These are phyloP conservation scores for Neodiprion fabricii DNA, from an alignment of 1,140 invertebrate species.

Conservation along the genomic window DNA sequence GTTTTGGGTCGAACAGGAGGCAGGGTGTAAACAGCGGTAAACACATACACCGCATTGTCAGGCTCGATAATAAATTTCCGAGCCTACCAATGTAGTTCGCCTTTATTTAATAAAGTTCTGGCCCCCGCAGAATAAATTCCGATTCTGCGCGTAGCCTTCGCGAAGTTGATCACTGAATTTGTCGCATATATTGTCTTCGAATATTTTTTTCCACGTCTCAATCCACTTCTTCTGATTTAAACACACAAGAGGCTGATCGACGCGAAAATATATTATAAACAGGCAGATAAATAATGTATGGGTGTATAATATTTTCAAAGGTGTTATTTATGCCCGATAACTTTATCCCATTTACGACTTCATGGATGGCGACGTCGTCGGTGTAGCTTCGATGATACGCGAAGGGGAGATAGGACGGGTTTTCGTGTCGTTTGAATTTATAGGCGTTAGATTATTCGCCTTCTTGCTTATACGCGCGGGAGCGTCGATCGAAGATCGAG, in stretches of 20 bases:
- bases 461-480: neutral
- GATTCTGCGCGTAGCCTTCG: neutral
- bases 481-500: neutral
- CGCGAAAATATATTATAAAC: no score
- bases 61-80: no score
- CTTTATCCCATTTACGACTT: neutral
- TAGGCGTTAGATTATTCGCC: neutral
- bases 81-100: no score
- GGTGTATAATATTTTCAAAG: neutral
- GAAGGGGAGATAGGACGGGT: neutral
- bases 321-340: conserved; percentile 3
- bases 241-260: no score
- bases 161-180: neutral
- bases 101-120: no score
- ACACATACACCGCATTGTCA: no score
- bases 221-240: no score
- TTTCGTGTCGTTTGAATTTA: neutral
- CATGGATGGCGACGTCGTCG: neutral
- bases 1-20: neutral
- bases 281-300: no score
- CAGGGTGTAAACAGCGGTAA: no score
- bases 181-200: neutral
- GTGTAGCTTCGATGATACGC: neutral
- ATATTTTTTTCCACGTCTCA: neutral
- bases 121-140: neutral